Base-by-base conservation (phyloP, 2,888 invertebrate species). In the Amblyjoppa fuscipennis region DNA sequence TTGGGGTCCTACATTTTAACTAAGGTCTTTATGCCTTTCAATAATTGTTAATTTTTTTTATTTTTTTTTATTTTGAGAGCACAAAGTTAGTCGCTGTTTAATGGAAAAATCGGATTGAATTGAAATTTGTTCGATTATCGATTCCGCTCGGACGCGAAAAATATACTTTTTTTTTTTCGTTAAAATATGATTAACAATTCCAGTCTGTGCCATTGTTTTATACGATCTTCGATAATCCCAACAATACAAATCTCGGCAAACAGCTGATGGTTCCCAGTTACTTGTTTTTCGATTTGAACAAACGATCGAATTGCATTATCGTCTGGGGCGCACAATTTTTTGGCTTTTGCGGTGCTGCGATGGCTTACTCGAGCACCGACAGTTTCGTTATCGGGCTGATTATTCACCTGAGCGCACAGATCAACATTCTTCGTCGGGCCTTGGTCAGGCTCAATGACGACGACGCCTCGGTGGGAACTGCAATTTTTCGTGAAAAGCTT, bases 331-430 rank as follows among this genome's bases (percentile, higher is more conserved):
- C 68, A 0, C 90, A 90, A 51, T 31, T 84, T 0, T 0, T 89
- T 0, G 76, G 87, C 0, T 81, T 59, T 11, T 80, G 83, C 28
- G 74, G 81, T 51, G 71, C 79, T 0, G 69, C 83, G 0, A 66
- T 85, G 7, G 71, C 85, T 1, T 90, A 88, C 49, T 83, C 91
- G 0, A 70, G 80, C 5, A 74, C 83, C 0, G 89, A 89, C 51
- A 84, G 87, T 9, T 87, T 90, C 20, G 77, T 90, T 13, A 85
- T 84, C 0, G 89, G 89, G 85, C 13, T 90, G 9, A 76, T 89
- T 1, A 59, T 90, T 34, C 89, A 90, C 49, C n/a, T 79, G 3
- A 89, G 89, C 3, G 85, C 87, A 0, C 90, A 90, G 45, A 86
- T 90, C 4, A 20, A 68, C 3, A 88, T 83, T 25, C 34, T 90